Percentiles rank a stretch among this genome's conserved stretches.
phyloP scores from a whole-genome alignment of 2,113 vertebrate genomes.

The Perognathus longimembris region DNA sequence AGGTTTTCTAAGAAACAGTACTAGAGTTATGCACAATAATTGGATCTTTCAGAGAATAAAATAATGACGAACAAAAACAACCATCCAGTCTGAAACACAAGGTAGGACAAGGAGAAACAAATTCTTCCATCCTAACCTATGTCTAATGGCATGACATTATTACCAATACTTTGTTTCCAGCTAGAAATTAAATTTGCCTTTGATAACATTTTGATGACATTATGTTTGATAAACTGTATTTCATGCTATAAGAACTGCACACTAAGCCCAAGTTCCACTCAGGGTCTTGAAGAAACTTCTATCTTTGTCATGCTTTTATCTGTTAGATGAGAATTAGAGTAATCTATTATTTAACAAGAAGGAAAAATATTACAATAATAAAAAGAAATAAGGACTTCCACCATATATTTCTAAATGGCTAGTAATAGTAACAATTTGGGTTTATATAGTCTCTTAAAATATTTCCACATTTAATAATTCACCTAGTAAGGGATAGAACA shows the following conservation, averaged over 20 bases:
- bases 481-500: neutral
- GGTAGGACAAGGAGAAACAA: too few relatives aligned
- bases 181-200: too few relatives aligned
- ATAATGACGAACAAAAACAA: neutral
- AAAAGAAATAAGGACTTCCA: neutral
- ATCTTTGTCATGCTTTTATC: neutral
- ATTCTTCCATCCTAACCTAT: too few relatives aligned
- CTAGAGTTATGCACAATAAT: neutral
- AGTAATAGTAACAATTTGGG: neutral
- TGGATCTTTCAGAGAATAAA: neutral
- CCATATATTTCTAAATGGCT: neutral
- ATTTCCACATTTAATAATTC: neutral
- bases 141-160: too few relatives aligned
- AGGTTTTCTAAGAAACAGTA: neutral
- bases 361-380: neutral
- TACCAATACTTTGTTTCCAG: too few relatives aligned
- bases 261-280: neutral
- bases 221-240: neutral
- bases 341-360: neutral
- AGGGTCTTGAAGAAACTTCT: neutral
- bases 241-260: neutral
- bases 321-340: neutral
- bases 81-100: neutral
- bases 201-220: too few relatives aligned
- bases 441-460: neutral